Conservation (phyloP, 2,797 vertebrate species). For the Malacoctenus gilli region DNA sequence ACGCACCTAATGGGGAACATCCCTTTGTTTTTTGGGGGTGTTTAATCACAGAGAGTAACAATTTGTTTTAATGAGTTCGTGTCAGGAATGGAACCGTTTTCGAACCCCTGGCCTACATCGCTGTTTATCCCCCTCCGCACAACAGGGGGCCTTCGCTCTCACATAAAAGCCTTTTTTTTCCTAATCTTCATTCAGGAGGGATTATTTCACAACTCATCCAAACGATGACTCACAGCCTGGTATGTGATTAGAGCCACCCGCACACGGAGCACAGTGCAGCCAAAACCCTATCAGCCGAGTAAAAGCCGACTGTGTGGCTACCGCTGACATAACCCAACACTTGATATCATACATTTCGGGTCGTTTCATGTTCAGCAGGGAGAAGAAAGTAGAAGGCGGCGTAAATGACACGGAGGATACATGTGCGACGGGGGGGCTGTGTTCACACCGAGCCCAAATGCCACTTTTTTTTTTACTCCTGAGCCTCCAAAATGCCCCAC, state of each 20-base stretch:
- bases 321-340: neutral
- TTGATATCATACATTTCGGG: too few relatives aligned
- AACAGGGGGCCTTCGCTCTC: constrained; percentile 32
- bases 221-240: constrained; percentile 70
- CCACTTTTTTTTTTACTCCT: constrained; percentile 49
- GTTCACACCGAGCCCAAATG: constrained; percentile 34
- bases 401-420: neutral
- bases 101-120: constrained; percentile 41
- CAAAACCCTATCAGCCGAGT: constrained; percentile 13
- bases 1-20: neutral
- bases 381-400: neutral
- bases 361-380: too few relatives aligned
- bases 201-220: constrained; percentile 75
- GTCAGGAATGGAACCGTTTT: constrained; percentile 19
- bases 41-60: constrained; percentile 22
- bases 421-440: constrained; percentile 16
- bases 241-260: constrained; percentile 61
- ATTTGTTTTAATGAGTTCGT: constrained; percentile 35
- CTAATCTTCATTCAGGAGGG: constrained; percentile 64
- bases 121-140: constrained; percentile 42
- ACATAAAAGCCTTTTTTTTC: constrained; percentile 62
- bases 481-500: constrained; percentile 36
- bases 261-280: constrained; percentile 14
- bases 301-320: constrained; percentile 1
- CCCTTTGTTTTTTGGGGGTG: neutral